Base-by-base conservation (phyloP, 2,888 invertebrate genomes). In the Melanotus villosus region DNA sequence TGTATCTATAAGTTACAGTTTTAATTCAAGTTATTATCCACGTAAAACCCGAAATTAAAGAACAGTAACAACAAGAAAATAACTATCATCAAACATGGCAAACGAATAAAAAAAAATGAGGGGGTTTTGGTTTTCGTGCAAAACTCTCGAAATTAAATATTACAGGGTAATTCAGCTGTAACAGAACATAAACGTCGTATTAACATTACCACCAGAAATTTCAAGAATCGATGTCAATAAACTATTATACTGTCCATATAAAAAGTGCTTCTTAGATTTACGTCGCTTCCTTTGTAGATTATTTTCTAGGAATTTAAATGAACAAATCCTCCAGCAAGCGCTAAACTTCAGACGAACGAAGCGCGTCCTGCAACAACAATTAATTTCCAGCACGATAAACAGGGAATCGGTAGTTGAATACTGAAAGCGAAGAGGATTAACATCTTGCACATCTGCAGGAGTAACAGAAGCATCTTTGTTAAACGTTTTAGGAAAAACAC, bases 231-330 rank as follows among this genome's bases (percentile, higher is more conserved):
- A 62, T 62, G 62, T 62, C 62, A 62, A 62, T 50, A 62, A 62
- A 62, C 62, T 62, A 18, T 52, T 50, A 19, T 38, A 45, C 26
- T 62, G 50, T 50, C 52, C 36, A 52, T 52, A 52, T 62, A 62
- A 62, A 59, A 62, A 62, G 52, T 30, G 52, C 32, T 62, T 57
- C 50, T 14, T 23, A 50, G 52, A 62, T 47, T 41, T 38, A 30
- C 12, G 62, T 52, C 62, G 62, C 62, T 62, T 62, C 62, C 62
- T 62, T 62, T 62, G 62, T 62, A 62, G 62, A 62, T 52, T 50
- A 62, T 62, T 62, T 62, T 62, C 62, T 62, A 50, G 62, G 52
- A 62, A 62, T 52, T 52, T 52, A 41, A 60, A 62, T 52, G 62
- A 62, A 52, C 52, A 62, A 52, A 62, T 62, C 62, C 47, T 52